Base-by-base conservation (phyloP, 2,797 vertebrate species). In the Sebastiscus albofasciatus region DNA sequence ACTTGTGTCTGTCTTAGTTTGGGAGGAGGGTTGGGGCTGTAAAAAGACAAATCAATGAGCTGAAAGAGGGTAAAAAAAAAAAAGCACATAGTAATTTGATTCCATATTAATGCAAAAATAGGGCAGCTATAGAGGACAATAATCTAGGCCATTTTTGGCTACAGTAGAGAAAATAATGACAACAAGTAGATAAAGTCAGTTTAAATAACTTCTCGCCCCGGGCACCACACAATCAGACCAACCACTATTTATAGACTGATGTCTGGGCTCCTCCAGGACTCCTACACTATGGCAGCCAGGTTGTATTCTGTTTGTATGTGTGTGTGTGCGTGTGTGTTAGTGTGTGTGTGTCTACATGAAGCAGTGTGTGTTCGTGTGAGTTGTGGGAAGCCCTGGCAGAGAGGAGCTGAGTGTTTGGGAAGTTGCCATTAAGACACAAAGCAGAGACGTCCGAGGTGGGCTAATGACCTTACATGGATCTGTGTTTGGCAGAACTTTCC, bases 381-480 rank as follows among this genome's bases (percentile, higher is more conserved):
- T 87, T 87, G 81, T 93, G 90, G 85, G 88, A 92, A 87, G 86
- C 79, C 87, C 90, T 90, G 85, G 85, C 87, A 88, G 81, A 91
- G 88, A 91, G 87, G 80, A 93, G 77, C 74, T 88, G 88, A 84
- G 85, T 94, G 92, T 95, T 95, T 95, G 92, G 93, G 92, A 91
- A 93, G 89, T 93, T 94, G 90, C 92, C 94, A 94, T 86, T 86
- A 87, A 89, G 93, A 95, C 92, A 94, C 87, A 94, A 94, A 95
- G 88, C 94, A 95, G 95, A 95, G 90, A 92, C 85, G 65, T 87
- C 83, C 75, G 75, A 94, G 87, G 90, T 86, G 81, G 89, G 85
- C 89, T 91, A 85, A 92, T 95, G 88, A 95, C 94, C 95, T 91
- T 95, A 94, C 91, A 95, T 94, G 94, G 94, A 90, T 93, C 79